Evolutionary conservation across 1,140 invertebrate genomes (phyloP).

Genomic region (Rhizoglyphus robini): DNA sequence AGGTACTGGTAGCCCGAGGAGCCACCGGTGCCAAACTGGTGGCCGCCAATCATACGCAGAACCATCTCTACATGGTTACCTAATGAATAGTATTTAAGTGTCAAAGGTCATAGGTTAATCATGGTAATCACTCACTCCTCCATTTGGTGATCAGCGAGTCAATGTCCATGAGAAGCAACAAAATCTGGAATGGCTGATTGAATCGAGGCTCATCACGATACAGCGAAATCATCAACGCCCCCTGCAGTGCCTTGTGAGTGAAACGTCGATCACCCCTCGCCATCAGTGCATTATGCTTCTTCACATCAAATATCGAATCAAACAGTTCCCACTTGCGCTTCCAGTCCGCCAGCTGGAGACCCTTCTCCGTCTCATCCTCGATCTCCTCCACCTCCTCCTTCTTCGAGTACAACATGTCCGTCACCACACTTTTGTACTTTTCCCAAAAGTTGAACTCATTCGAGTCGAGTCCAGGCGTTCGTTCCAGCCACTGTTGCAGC

Average conservation of each 20-base stretch:
- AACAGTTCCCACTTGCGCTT: conserved; percentile 51
- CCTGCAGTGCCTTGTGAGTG: conserved; percentile 76
- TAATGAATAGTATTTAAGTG: conserved; percentile 33
- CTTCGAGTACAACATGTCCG: conserved; percentile 54
- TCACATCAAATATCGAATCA: conserved; percentile 69
- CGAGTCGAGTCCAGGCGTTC: conserved; percentile 74
- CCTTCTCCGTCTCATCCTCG: conserved; percentile 22
- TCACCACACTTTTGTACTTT: conserved; percentile 65
- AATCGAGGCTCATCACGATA: conserved; percentile 92
- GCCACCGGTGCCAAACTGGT: conserved; percentile 88
- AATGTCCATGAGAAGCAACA: conserved; percentile 89
- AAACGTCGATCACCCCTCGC: conserved; percentile 62
- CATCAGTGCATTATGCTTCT: conserved; percentile 17
- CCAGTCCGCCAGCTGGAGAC: conserved; percentile 12
- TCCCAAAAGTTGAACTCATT: conserved; percentile 84
- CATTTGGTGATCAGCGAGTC: conserved; percentile 98
- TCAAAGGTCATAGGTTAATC: no score
- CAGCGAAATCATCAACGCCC: conserved; percentile 91
- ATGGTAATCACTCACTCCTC: conserved; percentile 74
- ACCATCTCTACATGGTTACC: conserved; percentile 98
- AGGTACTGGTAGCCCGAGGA: conserved; percentile 97
- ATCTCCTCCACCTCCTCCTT: conserved; percentile 38
- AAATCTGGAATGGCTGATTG: conserved; percentile 86
- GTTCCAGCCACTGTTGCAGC: conserved; percentile 75
- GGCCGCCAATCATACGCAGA: conserved; percentile 96